Evolutionary conservation across 2,113 vertebrate species (phyloP).

Genomic region (Bagarius yarrelli): DNA sequence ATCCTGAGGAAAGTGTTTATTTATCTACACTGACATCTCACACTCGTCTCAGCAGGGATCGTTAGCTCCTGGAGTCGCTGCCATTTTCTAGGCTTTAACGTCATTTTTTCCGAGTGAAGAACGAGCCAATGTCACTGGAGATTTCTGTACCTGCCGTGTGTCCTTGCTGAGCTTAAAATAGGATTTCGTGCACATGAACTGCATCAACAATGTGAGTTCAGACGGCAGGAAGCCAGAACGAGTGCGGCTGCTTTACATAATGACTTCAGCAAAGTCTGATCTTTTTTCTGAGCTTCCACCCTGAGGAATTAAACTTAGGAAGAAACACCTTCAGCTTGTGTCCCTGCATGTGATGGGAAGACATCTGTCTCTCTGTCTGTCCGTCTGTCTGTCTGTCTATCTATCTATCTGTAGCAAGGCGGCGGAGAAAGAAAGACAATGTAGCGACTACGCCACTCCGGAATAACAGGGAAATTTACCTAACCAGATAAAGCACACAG

Average conservation of each 20-base stretch:
- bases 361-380: no score
- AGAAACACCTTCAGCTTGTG: constrained; percentile 33
- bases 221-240: constrained; percentile 41
- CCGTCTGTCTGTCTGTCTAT: no score
- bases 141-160: constrained; percentile 43
- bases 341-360: constrained; percentile 36
- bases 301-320: constrained; percentile 24
- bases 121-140: constrained; percentile 52
- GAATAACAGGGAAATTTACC: no score
- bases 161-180: constrained; percentile 57
- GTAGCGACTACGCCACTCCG: no score
- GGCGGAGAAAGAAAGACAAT: no score
- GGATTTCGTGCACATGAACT: constrained; percentile 55
- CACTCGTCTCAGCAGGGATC: constrained; percentile 17
- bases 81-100: background rate
- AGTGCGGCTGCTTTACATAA: constrained; percentile 51
- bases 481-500: no score
- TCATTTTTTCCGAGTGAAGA: constrained; percentile 8
- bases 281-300: background rate
- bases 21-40: constrained; percentile 26
- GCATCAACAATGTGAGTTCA: constrained; percentile 55
- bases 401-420: no score
- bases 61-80: background rate
- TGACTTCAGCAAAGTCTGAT: constrained; percentile 40
- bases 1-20: constrained; percentile 15